Conservation (phyloP, 1,140 invertebrate genomes). For the Ceratina australensis region DNA sequence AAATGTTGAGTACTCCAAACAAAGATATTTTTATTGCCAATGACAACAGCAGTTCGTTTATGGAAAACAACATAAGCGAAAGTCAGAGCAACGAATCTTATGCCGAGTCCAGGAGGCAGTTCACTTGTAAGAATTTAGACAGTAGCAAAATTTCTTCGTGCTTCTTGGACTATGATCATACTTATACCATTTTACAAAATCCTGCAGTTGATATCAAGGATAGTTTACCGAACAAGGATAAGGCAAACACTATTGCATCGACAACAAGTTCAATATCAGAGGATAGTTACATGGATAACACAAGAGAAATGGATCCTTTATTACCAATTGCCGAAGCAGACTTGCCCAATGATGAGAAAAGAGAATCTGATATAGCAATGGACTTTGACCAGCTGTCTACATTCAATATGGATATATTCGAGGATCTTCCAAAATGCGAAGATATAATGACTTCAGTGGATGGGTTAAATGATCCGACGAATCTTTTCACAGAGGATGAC, state of each 20-base stretch:
- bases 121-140: conserved; percentile 4
- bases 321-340: conserved; percentile 54
- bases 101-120: background rate
- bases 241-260: conserved; percentile 31
- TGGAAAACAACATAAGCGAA: background rate
- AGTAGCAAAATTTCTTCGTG: background rate
- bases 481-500: conserved; percentile 50
- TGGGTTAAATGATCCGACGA: conserved; percentile 47
- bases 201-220: background rate
- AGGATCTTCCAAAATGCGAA: conserved; percentile 50
- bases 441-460: conserved; percentile 47
- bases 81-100: background rate
- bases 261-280: conserved; percentile 22
- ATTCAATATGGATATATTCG: conserved; percentile 59
- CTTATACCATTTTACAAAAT: conserved; percentile 45
- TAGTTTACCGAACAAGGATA: conserved; percentile 25
- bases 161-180: conserved; percentile 48
- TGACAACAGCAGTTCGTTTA: conserved; percentile 7
- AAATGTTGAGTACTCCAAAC: conserved; percentile 1
- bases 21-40: conserved; percentile 14
- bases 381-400: conserved; percentile 56
- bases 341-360: conserved; percentile 40
- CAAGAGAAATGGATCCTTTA: conserved; percentile 50
- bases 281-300: conserved; percentile 36
- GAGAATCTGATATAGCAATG: conserved; percentile 47